phyloP scores from a whole-genome alignment of 2,888 invertebrate species.

The Hetaerina titia region DNA sequence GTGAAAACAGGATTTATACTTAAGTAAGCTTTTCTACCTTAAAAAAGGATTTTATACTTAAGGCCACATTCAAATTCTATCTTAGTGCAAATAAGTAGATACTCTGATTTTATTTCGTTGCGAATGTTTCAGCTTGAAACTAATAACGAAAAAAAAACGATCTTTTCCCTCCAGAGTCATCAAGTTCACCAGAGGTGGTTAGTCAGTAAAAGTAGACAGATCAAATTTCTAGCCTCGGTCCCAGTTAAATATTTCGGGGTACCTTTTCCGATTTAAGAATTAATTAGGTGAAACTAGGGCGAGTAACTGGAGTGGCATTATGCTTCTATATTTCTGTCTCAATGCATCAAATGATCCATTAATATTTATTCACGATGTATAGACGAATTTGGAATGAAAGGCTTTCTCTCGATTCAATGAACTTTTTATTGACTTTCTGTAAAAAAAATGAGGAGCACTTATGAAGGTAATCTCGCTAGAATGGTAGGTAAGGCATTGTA shows the following conservation, averaged over 20 bases:
- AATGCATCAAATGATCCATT: not conserved
- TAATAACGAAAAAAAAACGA: too few species aligned
- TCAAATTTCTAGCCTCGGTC: not conserved
- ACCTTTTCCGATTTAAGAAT: not conserved
- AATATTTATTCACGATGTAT: not conserved
- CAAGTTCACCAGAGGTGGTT: not conserved
- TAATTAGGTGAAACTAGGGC: not conserved
- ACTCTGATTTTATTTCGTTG: too few species aligned
- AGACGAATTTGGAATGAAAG: not conserved
- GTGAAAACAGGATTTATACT: too few species aligned
- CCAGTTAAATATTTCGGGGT: not conserved
- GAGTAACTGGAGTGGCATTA: not conserved
- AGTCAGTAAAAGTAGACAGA: not conserved
- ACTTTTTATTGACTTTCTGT: not conserved
- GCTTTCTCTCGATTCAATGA: not conserved
- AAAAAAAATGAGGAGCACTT: not conserved
- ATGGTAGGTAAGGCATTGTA: not conserved
- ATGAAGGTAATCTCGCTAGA: not conserved
- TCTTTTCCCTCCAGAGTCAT: not conserved
- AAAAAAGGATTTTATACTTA: too few species aligned
- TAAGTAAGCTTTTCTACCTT: too few species aligned
- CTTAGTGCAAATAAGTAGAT: too few species aligned
- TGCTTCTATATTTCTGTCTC: not conserved
- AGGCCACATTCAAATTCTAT: too few species aligned
- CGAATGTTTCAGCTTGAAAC: too few species aligned